Evolutionary conservation across 2,113 vertebrate species (phyloP), one percentile per base, ranked within the genome.

Genomic region (Channa maculata): DNA sequence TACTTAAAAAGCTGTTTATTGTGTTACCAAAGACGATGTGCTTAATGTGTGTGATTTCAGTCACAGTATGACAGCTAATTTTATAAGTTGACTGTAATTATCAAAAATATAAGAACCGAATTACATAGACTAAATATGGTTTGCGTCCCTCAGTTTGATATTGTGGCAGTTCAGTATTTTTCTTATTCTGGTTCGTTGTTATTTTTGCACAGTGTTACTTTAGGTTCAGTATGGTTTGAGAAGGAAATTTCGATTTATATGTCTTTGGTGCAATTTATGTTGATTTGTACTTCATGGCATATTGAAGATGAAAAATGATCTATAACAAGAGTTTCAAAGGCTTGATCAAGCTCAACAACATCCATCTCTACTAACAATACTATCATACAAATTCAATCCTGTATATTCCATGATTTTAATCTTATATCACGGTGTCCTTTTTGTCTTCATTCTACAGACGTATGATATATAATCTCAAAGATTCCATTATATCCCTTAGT

Each of bases 401-500:
- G 10, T 9, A 15, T 36, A 9, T 5, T 43, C 39, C 14, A 33
- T 38, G 38, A 33, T 14, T 24, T 24, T 46, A 12, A 37, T 61
- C 24, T 7, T 50, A 6, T 15, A 13, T 48, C 14, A 54, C 0
- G 55, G 63, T 45, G 6, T 24, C 33, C 39, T 46, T 24, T 5
- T n/a, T 11, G 33, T 41, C n/a, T 3, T 33, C 12, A 15, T 10
- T 53, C 24, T 5, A 44, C 33, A 46, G 3, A 9, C 48, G n/a
- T 10, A 63, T 59, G 10, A 49, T 62, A n/a, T 54, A 24, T 24
- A 11, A 43, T 33, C 1, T 0, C n/a, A 59, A 5, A 13, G 44
- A 61, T 24, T 11, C 67, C 3, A 58, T 51, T 53, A 24, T 14
- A 61, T 49, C 15, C 33, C 7, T 69, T 69, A 65, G 49, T 72